These are phyloP conservation scores for Aurelia coerulea DNA, from an alignment of 30 jellyfish, hydroid and myxozoan genomes.

Conservation along the genomic window DNA sequence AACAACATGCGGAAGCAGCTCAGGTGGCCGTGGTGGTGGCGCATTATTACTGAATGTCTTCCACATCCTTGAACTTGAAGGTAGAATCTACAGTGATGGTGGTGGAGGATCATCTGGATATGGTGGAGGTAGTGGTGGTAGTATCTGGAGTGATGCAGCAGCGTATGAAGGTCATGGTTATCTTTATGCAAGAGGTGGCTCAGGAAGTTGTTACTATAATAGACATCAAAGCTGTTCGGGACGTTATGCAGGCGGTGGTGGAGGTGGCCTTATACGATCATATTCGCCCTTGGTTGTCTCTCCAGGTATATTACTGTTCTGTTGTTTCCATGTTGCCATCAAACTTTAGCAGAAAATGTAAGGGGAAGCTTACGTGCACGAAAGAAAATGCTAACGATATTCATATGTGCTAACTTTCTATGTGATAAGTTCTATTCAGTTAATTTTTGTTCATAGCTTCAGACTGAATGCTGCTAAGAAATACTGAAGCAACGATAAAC, in stretches of 20 bases:
- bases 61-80: conserved; percentile 67
- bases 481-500: too few relatives aligned
- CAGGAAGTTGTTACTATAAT: conserved; percentile 53
- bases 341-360: too few relatives aligned
- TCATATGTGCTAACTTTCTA: too few relatives aligned
- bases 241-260: conserved; percentile 75
- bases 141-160: conserved; percentile 65
- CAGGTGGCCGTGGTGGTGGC: conserved; percentile 69
- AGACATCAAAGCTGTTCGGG: background rate
- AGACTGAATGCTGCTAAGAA: too few relatives aligned
- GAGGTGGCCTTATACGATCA: conserved; percentile 69
- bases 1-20: conserved; percentile 52
- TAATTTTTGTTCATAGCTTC: too few relatives aligned
- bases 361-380: too few relatives aligned
- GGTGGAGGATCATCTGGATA: conserved; percentile 50
- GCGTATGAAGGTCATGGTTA: conserved; percentile 72
- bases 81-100: conserved; percentile 47
- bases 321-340: too few relatives aligned
- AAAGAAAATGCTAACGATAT: too few relatives aligned
- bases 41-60: conserved; percentile 45
- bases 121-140: conserved; percentile 79
- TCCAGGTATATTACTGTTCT: conserved; percentile 17
- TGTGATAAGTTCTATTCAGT: too few relatives aligned
- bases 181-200: conserved; percentile 66
- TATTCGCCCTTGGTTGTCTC: conserved; percentile 64